A percentile compares a stretch with the other conserved stretches of the same genome.
phyloP scores from a whole-genome alignment of 2,888 invertebrate species.

The Drosophila pseudotalamancana region DNA sequence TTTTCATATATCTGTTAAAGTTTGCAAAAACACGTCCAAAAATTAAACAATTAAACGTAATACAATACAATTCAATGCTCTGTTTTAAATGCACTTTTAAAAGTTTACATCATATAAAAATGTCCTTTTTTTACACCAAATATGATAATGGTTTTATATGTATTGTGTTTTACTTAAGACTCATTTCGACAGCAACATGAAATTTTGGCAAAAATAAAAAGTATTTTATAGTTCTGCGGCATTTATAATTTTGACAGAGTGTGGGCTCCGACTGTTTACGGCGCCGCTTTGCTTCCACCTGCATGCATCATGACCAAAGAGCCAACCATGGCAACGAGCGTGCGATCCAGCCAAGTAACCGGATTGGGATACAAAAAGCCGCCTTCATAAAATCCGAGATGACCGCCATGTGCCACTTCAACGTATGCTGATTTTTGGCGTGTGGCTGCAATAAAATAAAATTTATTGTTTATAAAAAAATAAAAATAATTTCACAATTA shows the following conservation, averaged over 20 bases:
- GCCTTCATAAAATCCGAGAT: constrained; percentile 97
- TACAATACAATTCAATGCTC: constrained; percentile 43
- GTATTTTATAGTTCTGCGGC: constrained; percentile 33
- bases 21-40: constrained; percentile 21
- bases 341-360: constrained; percentile 96
- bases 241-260: constrained; percentile 16
- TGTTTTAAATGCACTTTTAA: constrained; percentile 73
- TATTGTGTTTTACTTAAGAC: constrained; percentile 45
- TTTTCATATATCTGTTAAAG: constrained; percentile 9
- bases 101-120: constrained; percentile 61
- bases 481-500: not conserved
- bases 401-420: constrained; percentile 95
- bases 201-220: constrained; percentile 65
- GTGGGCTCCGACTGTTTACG: constrained; percentile 22
- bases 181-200: constrained; percentile 49
- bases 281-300: constrained; percentile 63
- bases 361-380: constrained; percentile 94
- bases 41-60: constrained; percentile 32
- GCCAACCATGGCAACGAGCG: constrained; percentile 92
- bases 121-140: constrained; percentile 41
- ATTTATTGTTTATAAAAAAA: not conserved
- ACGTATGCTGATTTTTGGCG: constrained; percentile 89
- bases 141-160: constrained; percentile 26
- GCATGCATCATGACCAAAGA: constrained; percentile 86
- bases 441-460: constrained; percentile 85